Evolutionary conservation across 2,113 vertebrate genomes (phyloP), one percentile per base, ranked within the genome.

Genomic region (Gambusia affinis): DNA sequence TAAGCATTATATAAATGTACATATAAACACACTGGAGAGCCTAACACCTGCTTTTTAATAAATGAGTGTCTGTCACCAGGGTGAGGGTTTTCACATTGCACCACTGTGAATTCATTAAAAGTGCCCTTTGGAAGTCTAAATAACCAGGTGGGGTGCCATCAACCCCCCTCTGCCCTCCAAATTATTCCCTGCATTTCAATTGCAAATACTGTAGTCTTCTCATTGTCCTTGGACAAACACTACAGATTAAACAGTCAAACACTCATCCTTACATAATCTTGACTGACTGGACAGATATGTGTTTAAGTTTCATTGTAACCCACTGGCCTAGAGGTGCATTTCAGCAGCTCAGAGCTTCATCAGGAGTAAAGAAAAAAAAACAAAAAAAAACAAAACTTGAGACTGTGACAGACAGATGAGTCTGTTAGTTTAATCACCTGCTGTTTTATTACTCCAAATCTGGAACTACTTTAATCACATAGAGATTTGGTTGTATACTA

Each of bases 41-140:
- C 61, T 66, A 71, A 78, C 84, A 85, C 70, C 84, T 81, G 76
- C 29, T 37, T 82, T 80, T 81, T 79, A 84, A 82, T 87, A 87
- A 84, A 83, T 73, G 75, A 84, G 33, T 62, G 63, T 35, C 78
- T 88, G 85, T 89, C 88, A 83, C 75, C 78, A 75, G 78, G 67
- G 71, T 87, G 78, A 63, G 39, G 60, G 57, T 81, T 78, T 64
- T 89, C 68, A 64, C 81, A 79, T 85, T 76, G 78, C 64, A 51
- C 65, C 72, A 4, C 75, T 76, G 84, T 85, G 86, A 87, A 90
- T 90, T 92, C 67, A 92, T 92, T 91, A 89, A 78, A 31, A 78
- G 60, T 87, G 87, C 78, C 89, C 89, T 91, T 87, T 89, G 85
- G 89, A 89, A 78, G 85, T 85, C 83, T 88, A 72, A 75, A 14